Percentiles rank a stretch among this genome's conserved stretches.
Evolutionary conservation across 2,888 invertebrate genomes (phyloP).

Genomic region (Drosophila kuntzei): DNA sequence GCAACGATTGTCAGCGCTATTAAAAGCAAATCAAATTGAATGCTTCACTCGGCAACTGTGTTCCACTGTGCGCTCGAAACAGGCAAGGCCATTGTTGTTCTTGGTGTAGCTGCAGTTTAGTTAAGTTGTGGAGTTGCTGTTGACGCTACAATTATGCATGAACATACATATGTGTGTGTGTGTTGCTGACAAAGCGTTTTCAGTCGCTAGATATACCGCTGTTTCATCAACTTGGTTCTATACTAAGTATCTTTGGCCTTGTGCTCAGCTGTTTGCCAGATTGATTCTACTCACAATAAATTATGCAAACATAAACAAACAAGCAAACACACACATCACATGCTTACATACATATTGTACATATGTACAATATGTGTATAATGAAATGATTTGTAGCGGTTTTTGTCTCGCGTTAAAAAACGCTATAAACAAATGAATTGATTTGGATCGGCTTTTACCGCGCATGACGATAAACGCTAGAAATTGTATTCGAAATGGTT

Average conservation of each 20-base stretch:
- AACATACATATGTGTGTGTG: background rate
- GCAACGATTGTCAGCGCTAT: background rate
- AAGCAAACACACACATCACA: slow-evolving; percentile 1
- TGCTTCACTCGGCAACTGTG: background rate
- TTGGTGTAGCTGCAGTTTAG: slow-evolving; percentile 23
- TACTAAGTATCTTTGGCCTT: slow-evolving; percentile 35
- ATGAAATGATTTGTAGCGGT: slow-evolving; percentile 16
- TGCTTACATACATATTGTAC: background rate
- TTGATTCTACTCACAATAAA: slow-evolving; percentile 34
- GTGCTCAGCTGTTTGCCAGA: slow-evolving; percentile 49
- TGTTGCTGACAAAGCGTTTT: slow-evolving; percentile 22
- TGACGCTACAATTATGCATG: slow-evolving; percentile 14
- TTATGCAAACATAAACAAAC: slow-evolving; percentile 35
- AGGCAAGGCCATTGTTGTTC: slow-evolving; percentile 41
- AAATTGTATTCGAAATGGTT: slow-evolving; percentile 8
- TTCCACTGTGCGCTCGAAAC: slow-evolving; percentile 40
- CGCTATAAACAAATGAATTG: background rate
- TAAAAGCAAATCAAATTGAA: background rate
- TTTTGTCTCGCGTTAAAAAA: slow-evolving; percentile 14
- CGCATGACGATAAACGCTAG: background rate
- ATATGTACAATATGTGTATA: background rate
- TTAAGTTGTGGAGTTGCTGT: slow-evolving; percentile 31
- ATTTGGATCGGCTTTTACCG: background rate
- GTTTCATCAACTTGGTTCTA: background rate
- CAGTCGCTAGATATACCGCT: slow-evolving; percentile 4